Percentiles rank a stretch among this genome's conserved stretches.
Evolutionary conservation across 2,113 vertebrate species (phyloP).

Genomic region (Rhinopomastus cyanomelas): DNA sequence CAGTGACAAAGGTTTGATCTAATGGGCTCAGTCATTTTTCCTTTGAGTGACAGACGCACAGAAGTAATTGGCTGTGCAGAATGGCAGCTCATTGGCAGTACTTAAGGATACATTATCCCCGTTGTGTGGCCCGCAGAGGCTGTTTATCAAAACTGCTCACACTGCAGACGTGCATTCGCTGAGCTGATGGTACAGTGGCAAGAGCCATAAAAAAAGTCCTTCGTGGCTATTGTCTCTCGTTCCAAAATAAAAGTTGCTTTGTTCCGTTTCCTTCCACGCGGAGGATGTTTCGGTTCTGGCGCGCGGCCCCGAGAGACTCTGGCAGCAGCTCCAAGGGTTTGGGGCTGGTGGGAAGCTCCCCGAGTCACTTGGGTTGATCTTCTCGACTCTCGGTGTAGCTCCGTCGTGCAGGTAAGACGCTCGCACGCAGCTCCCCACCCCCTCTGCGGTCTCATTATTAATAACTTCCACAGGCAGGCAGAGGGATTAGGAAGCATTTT

Average conservation of each 20-base stretch:
- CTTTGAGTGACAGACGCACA: slow-evolving; percentile 88
- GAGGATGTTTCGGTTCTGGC: slow-evolving; percentile 11
- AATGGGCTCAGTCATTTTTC: slow-evolving; percentile 89
- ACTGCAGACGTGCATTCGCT: slow-evolving; percentile 81
- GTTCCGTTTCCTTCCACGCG: slow-evolving; percentile 58
- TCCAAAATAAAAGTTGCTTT: slow-evolving; percentile 74
- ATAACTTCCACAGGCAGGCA: neutral
- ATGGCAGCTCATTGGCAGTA: slow-evolving; percentile 89
- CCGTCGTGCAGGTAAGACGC: fast-evolving
- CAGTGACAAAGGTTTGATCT: slow-evolving; percentile 88
- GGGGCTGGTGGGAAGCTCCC: neutral
- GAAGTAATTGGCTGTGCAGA: slow-evolving; percentile 90
- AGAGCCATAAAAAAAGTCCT: slow-evolving; percentile 69
- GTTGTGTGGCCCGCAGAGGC: slow-evolving; percentile 86
- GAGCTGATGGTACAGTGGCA: slow-evolving; percentile 77
- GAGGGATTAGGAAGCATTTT: neutral
- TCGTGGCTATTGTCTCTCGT: slow-evolving; percentile 54
- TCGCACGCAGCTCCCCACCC: fast-evolving
- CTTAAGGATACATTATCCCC: slow-evolving; percentile 89
- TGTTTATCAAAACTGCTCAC: slow-evolving; percentile 87
- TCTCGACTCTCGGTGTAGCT: neutral
- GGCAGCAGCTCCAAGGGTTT: neutral
- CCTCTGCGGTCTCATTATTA: neutral
- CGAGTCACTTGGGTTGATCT: neutral
- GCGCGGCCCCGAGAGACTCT: fast-evolving